phyloP scores from a whole-genome alignment of 2,888 invertebrate genomes.

The Rhagonycha fulva region DNA sequence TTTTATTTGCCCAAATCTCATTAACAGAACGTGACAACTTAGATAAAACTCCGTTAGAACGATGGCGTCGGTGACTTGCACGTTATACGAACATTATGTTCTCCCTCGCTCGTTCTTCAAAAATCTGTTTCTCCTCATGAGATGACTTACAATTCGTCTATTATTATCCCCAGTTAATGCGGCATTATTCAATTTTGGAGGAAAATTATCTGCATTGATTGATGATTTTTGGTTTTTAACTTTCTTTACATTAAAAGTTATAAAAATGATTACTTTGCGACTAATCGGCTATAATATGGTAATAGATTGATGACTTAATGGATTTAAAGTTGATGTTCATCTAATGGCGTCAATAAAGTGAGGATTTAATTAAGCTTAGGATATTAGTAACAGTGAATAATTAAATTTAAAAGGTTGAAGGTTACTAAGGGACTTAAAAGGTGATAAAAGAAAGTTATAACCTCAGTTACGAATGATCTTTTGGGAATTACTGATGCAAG shows the following conservation, averaged over 20 bases:
- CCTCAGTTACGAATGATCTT: neutral
- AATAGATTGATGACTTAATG: constrained; percentile 42
- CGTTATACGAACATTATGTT: constrained; percentile 45
- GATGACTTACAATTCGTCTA: constrained; percentile 42
- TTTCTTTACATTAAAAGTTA: constrained; percentile 43
- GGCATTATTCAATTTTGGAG: constrained; percentile 49
- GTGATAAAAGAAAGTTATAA: neutral
- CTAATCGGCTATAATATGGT: constrained; percentile 38
- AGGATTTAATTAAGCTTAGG: neutral
- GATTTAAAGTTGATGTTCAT: constrained; percentile 42
- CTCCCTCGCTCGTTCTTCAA: constrained; percentile 26
- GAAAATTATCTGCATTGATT: constrained; percentile 51
- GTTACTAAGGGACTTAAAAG: constrained; percentile 13
- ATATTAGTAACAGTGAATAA: neutral
- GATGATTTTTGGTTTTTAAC: constrained; percentile 44
- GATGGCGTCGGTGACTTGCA: constrained; percentile 48
- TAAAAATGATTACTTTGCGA: constrained; percentile 40
- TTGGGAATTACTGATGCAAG: constrained; percentile 2
- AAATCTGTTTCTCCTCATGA: constrained; percentile 45
- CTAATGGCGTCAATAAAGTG: constrained; percentile 39
- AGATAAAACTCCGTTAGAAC: constrained; percentile 38
- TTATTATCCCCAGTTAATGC: constrained; percentile 40
- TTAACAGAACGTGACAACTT: constrained; percentile 38
- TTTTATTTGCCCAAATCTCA: constrained; percentile 37
- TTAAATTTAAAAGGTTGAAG: constrained; percentile 1